Percentiles rank a stretch among this genome's conserved stretches.
These are phyloP conservation scores for Sipunculus nudus DNA, from an alignment of 2,888 invertebrate genomes.

Conservation along the genomic window DNA sequence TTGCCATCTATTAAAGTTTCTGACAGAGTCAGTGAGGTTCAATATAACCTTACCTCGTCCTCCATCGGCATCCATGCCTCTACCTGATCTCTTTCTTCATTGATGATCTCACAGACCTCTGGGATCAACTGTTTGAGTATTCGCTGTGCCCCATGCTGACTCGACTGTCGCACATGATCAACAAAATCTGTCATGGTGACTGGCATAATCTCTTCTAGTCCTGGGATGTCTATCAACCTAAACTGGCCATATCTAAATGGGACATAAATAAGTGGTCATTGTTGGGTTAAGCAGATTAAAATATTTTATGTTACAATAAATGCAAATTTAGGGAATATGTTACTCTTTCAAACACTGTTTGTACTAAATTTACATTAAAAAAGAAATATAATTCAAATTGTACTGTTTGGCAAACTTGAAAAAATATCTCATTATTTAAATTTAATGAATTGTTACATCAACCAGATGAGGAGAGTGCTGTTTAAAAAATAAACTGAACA, in stretches of 20 bases:
- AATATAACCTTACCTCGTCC: constrained; percentile 76
- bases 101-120: constrained; percentile 58
- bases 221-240: constrained; percentile 73
- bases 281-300: background rate
- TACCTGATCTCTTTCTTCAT: constrained; percentile 68
- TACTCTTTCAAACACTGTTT: too few species aligned
- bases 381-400: too few species aligned
- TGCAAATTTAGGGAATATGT: too few species aligned
- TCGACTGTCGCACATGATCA: constrained; percentile 50
- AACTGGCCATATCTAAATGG: constrained; percentile 69
- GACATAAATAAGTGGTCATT: constrained; percentile 15
- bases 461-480: too few species aligned
- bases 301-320: too few species aligned
- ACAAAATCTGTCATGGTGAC: constrained; percentile 58
- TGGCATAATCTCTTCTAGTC: constrained; percentile 69
- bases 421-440: too few species aligned
- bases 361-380: too few species aligned
- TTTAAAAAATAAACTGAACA: too few species aligned
- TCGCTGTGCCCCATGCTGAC: constrained; percentile 42
- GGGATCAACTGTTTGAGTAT: constrained; percentile 55
- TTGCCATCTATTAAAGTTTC: too few species aligned
- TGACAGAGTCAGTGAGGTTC: too few species aligned
- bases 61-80: constrained; percentile 82
- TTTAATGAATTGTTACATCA: too few species aligned
- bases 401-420: too few species aligned